Base-by-base conservation (phyloP, 2,888 invertebrate species). In the Heliconius charithonia region DNA sequence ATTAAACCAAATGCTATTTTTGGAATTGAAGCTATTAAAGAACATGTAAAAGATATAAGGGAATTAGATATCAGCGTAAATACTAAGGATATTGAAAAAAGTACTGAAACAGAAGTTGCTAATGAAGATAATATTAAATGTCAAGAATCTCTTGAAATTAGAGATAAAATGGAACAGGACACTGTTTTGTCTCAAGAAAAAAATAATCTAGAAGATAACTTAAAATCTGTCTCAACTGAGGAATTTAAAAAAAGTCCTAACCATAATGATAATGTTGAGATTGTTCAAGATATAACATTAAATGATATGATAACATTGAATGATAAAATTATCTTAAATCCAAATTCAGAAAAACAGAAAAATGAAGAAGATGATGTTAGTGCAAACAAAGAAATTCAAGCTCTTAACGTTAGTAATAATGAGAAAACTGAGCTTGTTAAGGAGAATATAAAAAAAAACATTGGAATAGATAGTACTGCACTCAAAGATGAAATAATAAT, bases 1-100 rank as follows among this genome's bases (percentile, higher is more conserved):
- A 29, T 51, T 25, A 82, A 82, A 75, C 62, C 41, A 70, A 65
- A 77, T 77, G 77, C 77, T 69, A 66, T 29, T 41, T 62, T 78
- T 66, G 76, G 41, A 72, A 76, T n/a, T 63, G 79, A 81, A 74
- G 65, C 65, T 70, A 67, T 79, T 75, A 66, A 65, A 41, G 63
- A 65, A 22, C 4, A 25, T 25, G 45, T 63, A 4, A 45, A 27
- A 63, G 63, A 59, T 16, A n/a, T 0, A 32, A 56, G 22, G n/a
- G 4, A 72, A 72, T 59, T n/a, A 59, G 59, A 37, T 59, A 16
- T 59, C 22, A 37, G 13, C 25, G n/a, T 37, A 37, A 32, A 16
- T 16, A 59, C 7, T 16, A 56, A 32, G 13, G 25, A 16, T 32
- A 59, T 59, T 9, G 32, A 37, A 32, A n/a, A 7, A 16, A 59